phyloP scores from a whole-genome alignment of 1,140 invertebrate species.

The Drosophila tristis region DNA sequence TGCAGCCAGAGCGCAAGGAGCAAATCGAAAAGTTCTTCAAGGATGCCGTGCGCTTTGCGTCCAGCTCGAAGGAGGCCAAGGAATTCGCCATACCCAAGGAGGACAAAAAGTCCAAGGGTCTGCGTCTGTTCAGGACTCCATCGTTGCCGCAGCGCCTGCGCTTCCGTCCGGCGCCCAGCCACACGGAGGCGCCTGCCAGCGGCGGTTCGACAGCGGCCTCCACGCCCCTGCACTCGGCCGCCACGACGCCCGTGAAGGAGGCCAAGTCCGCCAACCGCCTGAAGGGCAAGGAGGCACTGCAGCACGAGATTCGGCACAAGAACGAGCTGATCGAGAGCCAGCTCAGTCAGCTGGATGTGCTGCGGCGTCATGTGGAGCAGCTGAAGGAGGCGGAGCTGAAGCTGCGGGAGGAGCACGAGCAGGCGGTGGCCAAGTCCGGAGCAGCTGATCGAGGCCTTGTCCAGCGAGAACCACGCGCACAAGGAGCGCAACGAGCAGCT shows the following conservation, averaged over 20 bases:
- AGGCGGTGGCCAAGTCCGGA: constrained; percentile 63
- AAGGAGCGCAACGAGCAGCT: constrained; percentile 71
- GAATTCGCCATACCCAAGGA: constrained; percentile 82
- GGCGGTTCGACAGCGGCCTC: constrained; percentile 70
- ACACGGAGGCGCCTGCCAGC: constrained; percentile 31
- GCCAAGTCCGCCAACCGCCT: constrained; percentile 70
- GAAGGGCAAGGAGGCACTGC: constrained; percentile 82
- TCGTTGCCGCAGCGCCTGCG: constrained; percentile 81
- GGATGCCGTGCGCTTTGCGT: constrained; percentile 76
- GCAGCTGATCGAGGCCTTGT: constrained; percentile 61
- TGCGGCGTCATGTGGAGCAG: constrained; percentile 75
- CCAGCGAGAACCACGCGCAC: constrained; percentile 58
- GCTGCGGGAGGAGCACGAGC: constrained; percentile 69
- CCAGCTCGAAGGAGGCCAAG: constrained; percentile 77
- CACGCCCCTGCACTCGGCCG: constrained; percentile 72
- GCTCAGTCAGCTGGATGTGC: constrained; percentile 74
- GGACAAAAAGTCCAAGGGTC: constrained; percentile 78
- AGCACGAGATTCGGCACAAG: constrained; percentile 80
- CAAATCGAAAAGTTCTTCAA: constrained; percentile 84
- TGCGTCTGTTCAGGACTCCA: constrained; percentile 79
- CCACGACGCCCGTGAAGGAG: constrained; percentile 79
- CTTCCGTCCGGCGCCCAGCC: constrained; percentile 72
- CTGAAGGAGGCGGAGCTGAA: constrained; percentile 75
- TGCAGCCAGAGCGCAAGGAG: constrained; percentile 74
- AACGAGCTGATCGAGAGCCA: constrained; percentile 81